Conservation (phyloP, 2,888 invertebrate species). For the Pachycephus smyrnensis region DNA sequence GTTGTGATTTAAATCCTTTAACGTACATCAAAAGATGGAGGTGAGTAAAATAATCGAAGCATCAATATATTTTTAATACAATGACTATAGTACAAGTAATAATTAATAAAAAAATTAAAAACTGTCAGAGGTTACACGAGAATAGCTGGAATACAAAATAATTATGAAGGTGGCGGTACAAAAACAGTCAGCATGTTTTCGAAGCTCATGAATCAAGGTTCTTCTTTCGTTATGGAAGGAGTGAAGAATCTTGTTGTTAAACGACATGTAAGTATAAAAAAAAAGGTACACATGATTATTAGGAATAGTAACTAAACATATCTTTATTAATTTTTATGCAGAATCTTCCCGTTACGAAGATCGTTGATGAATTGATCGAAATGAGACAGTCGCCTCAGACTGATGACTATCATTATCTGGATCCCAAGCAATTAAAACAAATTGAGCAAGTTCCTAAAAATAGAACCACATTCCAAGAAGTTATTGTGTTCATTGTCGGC, state of each 20-base stretch:
- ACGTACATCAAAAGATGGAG: constrained; percentile 95
- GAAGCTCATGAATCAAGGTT: constrained; percentile 96
- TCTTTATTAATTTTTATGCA: constrained; percentile 60
- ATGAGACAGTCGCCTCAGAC: constrained; percentile 81
- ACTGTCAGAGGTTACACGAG: constrained; percentile 79
- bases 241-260: constrained; percentile 99
- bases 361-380: constrained; percentile 91
- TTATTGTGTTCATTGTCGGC: constrained; percentile 91
- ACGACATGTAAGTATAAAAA: constrained; percentile 81
- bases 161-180: constrained; percentile 93
- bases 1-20: constrained; percentile 88
- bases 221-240: constrained; percentile 99
- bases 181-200: constrained; percentile 99
- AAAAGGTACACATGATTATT: background rate
- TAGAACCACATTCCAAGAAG: constrained; percentile 82
- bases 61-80: background rate
- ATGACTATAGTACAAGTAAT: background rate
- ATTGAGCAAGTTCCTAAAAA: constrained; percentile 75
- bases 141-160: constrained; percentile 79
- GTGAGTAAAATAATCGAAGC: constrained; percentile 68
- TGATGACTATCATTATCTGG: constrained; percentile 93
- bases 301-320: background rate
- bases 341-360: constrained; percentile 94
- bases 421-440: constrained; percentile 92
- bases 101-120: background rate